These are phyloP conservation scores for Clarias batrachus DNA, from an alignment of 2,113 vertebrate genomes.

Conservation along the genomic window DNA sequence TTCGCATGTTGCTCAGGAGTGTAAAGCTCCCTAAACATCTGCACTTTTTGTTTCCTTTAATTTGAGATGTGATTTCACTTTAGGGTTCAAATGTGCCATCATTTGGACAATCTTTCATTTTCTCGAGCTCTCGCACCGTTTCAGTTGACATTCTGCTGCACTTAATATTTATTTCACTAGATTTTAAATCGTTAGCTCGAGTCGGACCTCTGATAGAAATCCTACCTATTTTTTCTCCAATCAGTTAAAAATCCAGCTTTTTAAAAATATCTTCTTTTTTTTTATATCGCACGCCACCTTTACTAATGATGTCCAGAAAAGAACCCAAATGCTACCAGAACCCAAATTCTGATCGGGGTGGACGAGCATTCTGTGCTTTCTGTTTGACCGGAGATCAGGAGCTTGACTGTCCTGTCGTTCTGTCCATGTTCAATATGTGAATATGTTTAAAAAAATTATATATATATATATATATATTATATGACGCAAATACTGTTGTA, in stretches of 20 bases:
- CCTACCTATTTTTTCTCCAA: slow-evolving; percentile 10
- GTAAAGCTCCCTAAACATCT: neutral
- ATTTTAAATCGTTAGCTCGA: neutral
- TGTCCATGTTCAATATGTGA: slow-evolving; percentile 59
- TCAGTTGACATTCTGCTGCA: neutral
- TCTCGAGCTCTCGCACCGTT: neutral
- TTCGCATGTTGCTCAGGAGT: neutral
- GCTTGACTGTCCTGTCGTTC: slow-evolving; percentile 47
- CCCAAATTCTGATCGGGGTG: slow-evolving; percentile 4
- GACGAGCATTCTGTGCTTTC: neutral
- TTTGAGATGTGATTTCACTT: neutral
- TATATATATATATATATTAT: slow-evolving; percentile 58
- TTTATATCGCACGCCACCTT: neutral
- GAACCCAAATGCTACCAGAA: slow-evolving; percentile 1
- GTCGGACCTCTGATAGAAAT: slow-evolving; percentile 9
- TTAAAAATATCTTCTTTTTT: neutral
- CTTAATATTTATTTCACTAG: neutral
- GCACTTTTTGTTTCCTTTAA: neutral
- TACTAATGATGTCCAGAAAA: slow-evolving; percentile 11
- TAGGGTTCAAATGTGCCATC: neutral
- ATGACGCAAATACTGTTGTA: slow-evolving; percentile 64
- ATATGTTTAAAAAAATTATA: slow-evolving; percentile 58
- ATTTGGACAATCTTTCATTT: slow-evolving; percentile 29
- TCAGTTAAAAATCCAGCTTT: neutral
- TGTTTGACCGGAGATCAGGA: slow-evolving; percentile 9